Percentiles rank a stretch among this genome's conserved stretches.
Evolutionary conservation across 2,888 invertebrate species (phyloP).

Genomic region (Xanthia togata): DNA sequence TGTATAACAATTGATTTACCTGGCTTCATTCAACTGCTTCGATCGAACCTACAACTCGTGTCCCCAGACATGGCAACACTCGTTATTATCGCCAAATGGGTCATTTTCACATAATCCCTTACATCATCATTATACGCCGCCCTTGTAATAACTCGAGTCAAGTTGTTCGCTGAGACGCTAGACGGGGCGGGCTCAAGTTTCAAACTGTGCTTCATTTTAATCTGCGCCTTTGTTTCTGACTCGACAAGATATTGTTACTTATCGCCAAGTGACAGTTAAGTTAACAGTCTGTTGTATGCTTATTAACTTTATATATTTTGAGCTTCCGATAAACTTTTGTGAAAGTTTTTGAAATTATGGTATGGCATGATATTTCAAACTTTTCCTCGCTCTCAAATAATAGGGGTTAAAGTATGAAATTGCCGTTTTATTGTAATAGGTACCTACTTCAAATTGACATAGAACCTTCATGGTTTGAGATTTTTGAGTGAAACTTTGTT

Average conservation of each 20-base stretch:
- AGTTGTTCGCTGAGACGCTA: conserved; percentile 12
- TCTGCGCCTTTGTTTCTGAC: conserved; percentile 37
- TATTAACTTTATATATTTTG: conserved; percentile 18
- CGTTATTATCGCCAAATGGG: background rate
- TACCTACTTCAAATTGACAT: too few relatives aligned
- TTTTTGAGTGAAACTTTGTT: too few relatives aligned
- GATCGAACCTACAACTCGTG: background rate
- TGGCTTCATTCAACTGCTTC: background rate
- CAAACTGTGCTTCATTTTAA: conserved; percentile 39
- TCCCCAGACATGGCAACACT: background rate
- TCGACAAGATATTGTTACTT: conserved; percentile 26
- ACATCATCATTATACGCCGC: conserved; percentile 1
- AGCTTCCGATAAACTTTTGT: background rate
- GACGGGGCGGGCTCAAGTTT: background rate
- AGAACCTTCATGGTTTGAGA: too few relatives aligned
- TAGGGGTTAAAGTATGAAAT: too few relatives aligned
- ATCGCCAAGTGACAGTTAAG: conserved; percentile 28
- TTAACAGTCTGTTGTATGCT: conserved; percentile 11
- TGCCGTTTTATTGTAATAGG: too few relatives aligned
- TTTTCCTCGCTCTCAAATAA: conserved; percentile 6
- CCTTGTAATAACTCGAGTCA: conserved; percentile 15
- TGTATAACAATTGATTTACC: background rate
- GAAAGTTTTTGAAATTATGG: conserved; percentile 14
- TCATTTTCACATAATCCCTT: conserved; percentile 28
- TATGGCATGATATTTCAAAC: conserved; percentile 12